Evolutionary conservation across 2,888 invertebrate genomes (phyloP).

Genomic region (Pristionchus fissidentatus): DNA sequence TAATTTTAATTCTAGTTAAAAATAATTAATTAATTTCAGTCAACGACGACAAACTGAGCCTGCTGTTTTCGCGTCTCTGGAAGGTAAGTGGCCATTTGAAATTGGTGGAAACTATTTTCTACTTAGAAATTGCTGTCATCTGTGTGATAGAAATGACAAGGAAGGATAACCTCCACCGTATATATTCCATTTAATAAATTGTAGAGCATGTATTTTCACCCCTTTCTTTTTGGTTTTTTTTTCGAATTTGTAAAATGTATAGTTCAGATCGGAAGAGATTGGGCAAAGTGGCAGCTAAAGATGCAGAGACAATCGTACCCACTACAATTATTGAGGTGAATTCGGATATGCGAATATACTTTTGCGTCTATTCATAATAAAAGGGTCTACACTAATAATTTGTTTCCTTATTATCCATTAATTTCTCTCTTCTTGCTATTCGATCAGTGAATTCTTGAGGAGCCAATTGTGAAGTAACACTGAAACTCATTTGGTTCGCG

Average conservation of each 20-base stretch:
- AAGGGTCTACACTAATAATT: too few species aligned
- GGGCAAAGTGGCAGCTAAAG: constrained; percentile 23
- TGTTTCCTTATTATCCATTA: not conserved
- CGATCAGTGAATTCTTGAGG: too few species aligned
- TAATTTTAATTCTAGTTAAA: too few species aligned
- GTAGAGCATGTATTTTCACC: too few species aligned
- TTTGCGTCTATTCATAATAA: too few species aligned
- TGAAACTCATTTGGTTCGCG: too few species aligned
- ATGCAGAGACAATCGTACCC: not conserved
- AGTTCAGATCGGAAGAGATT: constrained; percentile 22
- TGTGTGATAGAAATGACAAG: too few species aligned
- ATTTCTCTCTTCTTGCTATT: not conserved
- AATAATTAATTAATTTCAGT: constrained; percentile 20
- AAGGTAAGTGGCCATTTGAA: not conserved
- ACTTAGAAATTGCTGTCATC: not conserved
- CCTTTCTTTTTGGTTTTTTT: not conserved
- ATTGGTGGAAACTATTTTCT: not conserved
- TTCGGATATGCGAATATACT: not conserved
- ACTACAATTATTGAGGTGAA: constrained; percentile 41
- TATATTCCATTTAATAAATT: too few species aligned
- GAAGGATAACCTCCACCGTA: too few species aligned
- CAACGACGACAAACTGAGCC: constrained; percentile 69
- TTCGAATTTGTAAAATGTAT: not conserved
- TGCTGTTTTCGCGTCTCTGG: constrained; percentile 54
- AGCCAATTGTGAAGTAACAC: too few species aligned